Percentiles rank a stretch among this genome's conserved stretches.
These are phyloP conservation scores for Brachyalestes nurse DNA, from an alignment of 2,797 vertebrate species.

Conservation along the genomic window DNA sequence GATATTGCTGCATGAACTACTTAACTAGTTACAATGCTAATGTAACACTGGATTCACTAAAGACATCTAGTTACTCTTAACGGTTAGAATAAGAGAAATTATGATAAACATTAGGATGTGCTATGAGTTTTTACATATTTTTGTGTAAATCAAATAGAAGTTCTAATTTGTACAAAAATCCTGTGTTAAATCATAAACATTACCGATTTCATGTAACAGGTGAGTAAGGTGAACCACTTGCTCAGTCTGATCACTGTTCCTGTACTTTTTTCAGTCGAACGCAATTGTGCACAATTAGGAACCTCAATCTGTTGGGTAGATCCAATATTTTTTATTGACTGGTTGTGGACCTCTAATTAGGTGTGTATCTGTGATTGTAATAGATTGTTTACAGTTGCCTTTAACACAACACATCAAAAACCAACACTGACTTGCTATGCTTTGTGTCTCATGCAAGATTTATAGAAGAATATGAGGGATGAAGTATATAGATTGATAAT, in stretches of 20 bases:
- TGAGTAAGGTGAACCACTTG: neutral
- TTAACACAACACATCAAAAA: constrained; percentile 15
- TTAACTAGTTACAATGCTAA: no score
- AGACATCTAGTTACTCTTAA: no score
- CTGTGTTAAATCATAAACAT: neutral
- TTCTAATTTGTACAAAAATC: no score
- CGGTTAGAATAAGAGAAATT: no score
- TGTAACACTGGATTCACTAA: no score
- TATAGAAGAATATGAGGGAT: constrained; percentile 27
- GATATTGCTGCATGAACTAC: no score
- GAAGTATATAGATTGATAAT: constrained; percentile 35
- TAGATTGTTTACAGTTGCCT: constrained; percentile 15
- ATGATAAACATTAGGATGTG: no score
- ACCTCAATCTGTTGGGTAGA: neutral
- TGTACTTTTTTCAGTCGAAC: neutral
- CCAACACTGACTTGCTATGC: neutral
- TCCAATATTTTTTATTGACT: constrained; percentile 1
- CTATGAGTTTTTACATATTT: no score
- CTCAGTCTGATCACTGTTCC: neutral
- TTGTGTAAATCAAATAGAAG: no score
- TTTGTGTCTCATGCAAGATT: constrained; percentile 25
- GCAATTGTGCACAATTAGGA: neutral
- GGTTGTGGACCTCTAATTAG: constrained; percentile 12
- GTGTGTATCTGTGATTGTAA: constrained; percentile 8
- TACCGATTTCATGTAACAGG: neutral